A percentile compares a stretch with the other conserved stretches of the same genome.
phyloP scores from a whole-genome alignment of 2,888 invertebrate species.

The Hesperia comma region DNA sequence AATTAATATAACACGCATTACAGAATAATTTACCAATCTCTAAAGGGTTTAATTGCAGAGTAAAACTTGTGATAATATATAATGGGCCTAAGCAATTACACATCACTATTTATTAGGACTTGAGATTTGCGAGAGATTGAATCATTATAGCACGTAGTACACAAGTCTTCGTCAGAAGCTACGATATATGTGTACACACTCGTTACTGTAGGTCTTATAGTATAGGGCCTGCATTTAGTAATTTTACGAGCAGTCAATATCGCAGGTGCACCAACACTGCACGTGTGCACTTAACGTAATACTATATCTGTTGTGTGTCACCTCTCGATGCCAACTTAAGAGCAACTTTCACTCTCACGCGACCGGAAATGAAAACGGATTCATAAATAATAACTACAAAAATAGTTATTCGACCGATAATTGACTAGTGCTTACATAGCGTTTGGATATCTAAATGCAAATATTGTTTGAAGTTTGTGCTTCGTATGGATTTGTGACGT shows the following conservation, averaged over 20 bases:
- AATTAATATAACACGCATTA: no score
- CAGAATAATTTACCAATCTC: no score
- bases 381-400: conserved; percentile 26
- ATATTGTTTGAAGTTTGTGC: conserved; percentile 14
- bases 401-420: conserved; percentile 16
- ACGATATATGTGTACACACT: conserved; percentile 36
- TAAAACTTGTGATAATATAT: no score
- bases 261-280: conserved; percentile 56
- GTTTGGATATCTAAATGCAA: conserved; percentile 1
- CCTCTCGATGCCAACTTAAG: conserved; percentile 10
- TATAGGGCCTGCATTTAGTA: conserved; percentile 57
- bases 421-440: conserved; percentile 21
- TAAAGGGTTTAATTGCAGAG: no score
- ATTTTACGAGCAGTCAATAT: conserved; percentile 58
- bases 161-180: conserved; percentile 8
- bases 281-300: conserved; percentile 52
- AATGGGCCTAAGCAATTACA: no score
- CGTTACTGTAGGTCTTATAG: no score
- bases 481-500: neutral
- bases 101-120: no score
- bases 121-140: no score
- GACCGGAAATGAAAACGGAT: conserved; percentile 22
- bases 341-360: conserved; percentile 34
- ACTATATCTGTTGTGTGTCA: conserved; percentile 9
- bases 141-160: no score